These are phyloP conservation scores for Geococcyx californianus DNA, from an alignment of 2,113 vertebrate genomes.

Conservation along the genomic window DNA sequence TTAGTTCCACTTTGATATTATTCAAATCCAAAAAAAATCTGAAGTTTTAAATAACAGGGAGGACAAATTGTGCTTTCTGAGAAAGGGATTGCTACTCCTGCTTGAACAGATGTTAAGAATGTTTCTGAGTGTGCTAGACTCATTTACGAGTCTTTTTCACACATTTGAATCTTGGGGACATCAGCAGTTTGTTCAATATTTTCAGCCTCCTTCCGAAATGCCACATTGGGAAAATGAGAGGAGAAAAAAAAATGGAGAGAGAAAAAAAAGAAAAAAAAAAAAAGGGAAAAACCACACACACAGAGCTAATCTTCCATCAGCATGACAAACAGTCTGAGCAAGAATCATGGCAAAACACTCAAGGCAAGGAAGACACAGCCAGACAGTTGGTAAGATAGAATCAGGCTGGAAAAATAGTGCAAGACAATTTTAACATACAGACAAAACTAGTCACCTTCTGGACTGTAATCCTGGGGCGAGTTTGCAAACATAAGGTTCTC, in stretches of 20 bases:
- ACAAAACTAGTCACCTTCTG: constrained; percentile 14
- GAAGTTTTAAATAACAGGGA: constrained; percentile 46
- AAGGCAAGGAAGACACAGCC: not conserved
- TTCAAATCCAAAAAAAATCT: constrained; percentile 32
- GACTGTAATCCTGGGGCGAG: not conserved
- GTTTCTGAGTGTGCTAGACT: constrained; percentile 64
- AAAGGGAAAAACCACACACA: not conserved
- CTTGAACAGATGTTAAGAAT: constrained; percentile 66
- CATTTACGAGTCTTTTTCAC: constrained; percentile 65
- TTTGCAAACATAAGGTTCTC: not conserved
- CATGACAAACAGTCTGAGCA: constrained; percentile 6
- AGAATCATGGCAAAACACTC: constrained; percentile 1
- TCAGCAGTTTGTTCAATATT: constrained; percentile 64
- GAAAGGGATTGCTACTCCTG: constrained; percentile 36
- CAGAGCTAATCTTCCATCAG: not conserved
- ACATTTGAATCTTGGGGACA: constrained; percentile 56
- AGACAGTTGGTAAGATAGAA: constrained; percentile 30
- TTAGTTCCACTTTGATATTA: not conserved
- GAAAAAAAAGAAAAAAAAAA: not conserved
- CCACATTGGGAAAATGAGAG: constrained; percentile 40
- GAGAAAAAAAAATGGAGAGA: not conserved
- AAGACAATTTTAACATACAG: constrained; percentile 2
- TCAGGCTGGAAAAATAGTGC: not conserved
- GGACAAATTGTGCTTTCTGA: constrained; percentile 62
- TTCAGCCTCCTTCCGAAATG: constrained; percentile 58